phyloP scores from a whole-genome alignment of 37 sponge, comb jelly and placozoan genomes.

The Aplysina aerophoba region DNA sequence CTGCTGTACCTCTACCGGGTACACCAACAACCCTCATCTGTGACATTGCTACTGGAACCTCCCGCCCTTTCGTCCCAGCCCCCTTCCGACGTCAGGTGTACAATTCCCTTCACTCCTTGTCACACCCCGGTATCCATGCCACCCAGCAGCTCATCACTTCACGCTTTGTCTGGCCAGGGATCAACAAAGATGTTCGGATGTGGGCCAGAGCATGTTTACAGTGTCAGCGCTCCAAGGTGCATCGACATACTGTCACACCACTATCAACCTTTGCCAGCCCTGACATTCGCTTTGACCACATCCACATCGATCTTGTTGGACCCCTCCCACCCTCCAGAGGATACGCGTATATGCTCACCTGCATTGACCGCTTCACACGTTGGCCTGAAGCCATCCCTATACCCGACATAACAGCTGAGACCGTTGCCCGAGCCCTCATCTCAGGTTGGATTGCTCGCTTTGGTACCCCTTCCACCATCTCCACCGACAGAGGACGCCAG shows the following conservation, averaged over 20 bases:
- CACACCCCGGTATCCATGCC: conserved; percentile 62
- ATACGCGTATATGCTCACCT: conserved; percentile 58
- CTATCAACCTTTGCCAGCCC: conserved; percentile 39
- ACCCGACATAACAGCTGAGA: conserved; percentile 40
- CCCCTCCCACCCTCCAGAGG: conserved; percentile 61
- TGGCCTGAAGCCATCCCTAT: conserved; percentile 75
- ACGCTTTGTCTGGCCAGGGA: conserved; percentile 58
- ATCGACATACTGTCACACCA: conserved; percentile 57
- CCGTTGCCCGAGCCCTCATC: conserved; percentile 41
- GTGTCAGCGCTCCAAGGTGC: conserved; percentile 61
- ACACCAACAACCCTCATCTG: conserved; percentile 35
- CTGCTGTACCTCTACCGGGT: conserved; percentile 34
- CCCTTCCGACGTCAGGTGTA: conserved; percentile 38
- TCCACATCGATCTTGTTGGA: conserved; percentile 68
- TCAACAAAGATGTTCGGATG: conserved; percentile 49
- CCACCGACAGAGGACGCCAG: conserved; percentile 50
- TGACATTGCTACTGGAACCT: conserved; percentile 45
- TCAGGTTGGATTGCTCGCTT: conserved; percentile 47
- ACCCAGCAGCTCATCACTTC: conserved; percentile 58
- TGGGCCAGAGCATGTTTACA: conserved; percentile 51
- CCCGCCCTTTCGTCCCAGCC: conserved; percentile 50
- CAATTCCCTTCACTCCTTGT: conserved; percentile 58
- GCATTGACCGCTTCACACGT: conserved; percentile 57
- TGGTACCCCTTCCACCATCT: conserved; percentile 42
- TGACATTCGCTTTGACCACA: conserved; percentile 50